Evolutionary conservation across 2,888 invertebrate genomes (phyloP).

Genomic region (Gari tellinella): DNA sequence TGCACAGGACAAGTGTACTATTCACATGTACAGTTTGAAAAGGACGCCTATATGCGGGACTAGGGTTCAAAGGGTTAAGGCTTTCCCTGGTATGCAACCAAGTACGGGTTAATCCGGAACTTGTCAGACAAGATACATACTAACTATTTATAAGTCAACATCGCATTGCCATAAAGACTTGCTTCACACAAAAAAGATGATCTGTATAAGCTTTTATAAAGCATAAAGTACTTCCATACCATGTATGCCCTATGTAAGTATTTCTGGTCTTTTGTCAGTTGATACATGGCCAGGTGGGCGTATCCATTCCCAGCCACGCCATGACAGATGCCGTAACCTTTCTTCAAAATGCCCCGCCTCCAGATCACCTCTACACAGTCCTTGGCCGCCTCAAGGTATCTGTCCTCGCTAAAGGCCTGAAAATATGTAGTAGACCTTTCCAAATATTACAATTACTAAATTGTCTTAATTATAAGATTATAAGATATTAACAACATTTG

Average conservation of each 20-base stretch:
- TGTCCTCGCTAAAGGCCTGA: constrained; percentile 89
- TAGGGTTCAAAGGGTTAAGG: too few species aligned
- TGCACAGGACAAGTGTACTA: too few species aligned
- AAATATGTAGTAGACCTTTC: background rate
- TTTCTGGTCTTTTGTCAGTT: constrained; percentile 90
- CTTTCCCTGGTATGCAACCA: too few species aligned
- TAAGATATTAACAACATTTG: background rate
- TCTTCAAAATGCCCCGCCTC: constrained; percentile 91
- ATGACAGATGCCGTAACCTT: constrained; percentile 95
- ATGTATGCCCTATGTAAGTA: constrained; percentile 90
- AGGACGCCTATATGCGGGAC: too few species aligned
- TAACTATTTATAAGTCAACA: too few species aligned
- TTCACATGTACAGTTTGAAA: too few species aligned
- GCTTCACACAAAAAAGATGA: too few species aligned
- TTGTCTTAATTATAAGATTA: background rate
- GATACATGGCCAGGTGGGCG: constrained; percentile 91
- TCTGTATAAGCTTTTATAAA: too few species aligned
- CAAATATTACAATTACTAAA: background rate
- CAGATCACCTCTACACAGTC: constrained; percentile 92
- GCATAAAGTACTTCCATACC: too few species aligned
- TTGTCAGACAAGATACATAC: too few species aligned
- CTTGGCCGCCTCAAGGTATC: constrained; percentile 89
- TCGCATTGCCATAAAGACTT: too few species aligned
- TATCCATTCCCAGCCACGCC: constrained; percentile 95
- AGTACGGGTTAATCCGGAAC: too few species aligned